Base-by-base conservation (phyloP, 1,140 invertebrate species). In the Littorina saxatilis region DNA sequence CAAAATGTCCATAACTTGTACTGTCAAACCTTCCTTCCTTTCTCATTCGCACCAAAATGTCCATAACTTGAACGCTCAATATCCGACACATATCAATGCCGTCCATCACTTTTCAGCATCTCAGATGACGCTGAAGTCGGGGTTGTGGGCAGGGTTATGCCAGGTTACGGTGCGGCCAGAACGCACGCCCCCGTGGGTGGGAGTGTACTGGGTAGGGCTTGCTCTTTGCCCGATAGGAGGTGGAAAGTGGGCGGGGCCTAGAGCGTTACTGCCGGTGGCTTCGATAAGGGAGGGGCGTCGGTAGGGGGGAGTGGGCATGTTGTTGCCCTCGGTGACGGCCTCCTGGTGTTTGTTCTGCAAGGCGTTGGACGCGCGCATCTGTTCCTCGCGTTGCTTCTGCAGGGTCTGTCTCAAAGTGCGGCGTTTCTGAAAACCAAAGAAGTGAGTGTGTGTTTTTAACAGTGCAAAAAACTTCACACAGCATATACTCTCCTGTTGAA, bases 401-500 rank as follows among this genome's bases (percentile, higher is more conserved):
- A 91, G 81, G 15, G 88, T 90, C 78, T 89, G 87, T 77, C 90
- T 81, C 37, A 91, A 80, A 9, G 90, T 91, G 77, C 89, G 80
- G 29, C 90, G 86, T 85, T 91, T 91, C 90, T 91, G 83, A 29
- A 88, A 85, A 5, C 43, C 43, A 47, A 47, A 47, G 17, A 47
- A 47, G 5, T 5, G 43, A 47, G 17, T 47, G 43, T 47, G n/a
- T n/a, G n/a, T n/a, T n/a, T n/a, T n/a, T n/a, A n/a, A n/a, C n/a
- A n/a, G n/a, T n/a, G n/a, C n/a, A n/a, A n/a, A n/a, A n/a, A n/a
- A n/a, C n/a, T n/a, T n/a, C n/a, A n/a, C n/a, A n/a, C n/a, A n/a
- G n/a, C n/a, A n/a, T n/a, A n/a, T n/a, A n/a, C n/a, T n/a, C n/a
- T n/a, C n/a, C n/a, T n/a, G n/a, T n/a, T n/a, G n/a, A n/a, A n/a